Evolutionary conservation across 2,797 vertebrate species (phyloP).

Genomic region (Falco naumanni): DNA sequence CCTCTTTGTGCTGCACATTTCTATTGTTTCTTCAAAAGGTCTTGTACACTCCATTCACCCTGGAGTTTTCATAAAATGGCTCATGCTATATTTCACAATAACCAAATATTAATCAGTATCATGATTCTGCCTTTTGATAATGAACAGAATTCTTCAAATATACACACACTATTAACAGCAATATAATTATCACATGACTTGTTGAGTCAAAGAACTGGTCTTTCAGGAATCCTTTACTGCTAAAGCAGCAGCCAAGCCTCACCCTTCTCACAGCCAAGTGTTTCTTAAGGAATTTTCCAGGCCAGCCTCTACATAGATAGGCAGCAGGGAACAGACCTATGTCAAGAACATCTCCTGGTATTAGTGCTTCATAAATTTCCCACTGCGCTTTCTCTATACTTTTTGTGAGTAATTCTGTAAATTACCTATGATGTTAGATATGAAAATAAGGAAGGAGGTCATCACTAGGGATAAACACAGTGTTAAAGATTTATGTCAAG

Average conservation of each 20-base stretch:
- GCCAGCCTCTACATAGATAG: accelerated
- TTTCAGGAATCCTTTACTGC: constrained; percentile 42
- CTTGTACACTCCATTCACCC: background rate
- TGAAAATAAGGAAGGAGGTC: background rate
- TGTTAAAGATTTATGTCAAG: background rate
- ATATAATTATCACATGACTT: constrained; percentile 25
- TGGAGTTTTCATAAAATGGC: constrained; percentile 20
- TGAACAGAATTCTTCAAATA: constrained; percentile 22
- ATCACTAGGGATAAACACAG: background rate
- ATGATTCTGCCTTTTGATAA: constrained; percentile 26
- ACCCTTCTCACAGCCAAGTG: background rate
- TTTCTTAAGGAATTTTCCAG: background rate
- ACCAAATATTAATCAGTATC: constrained; percentile 3
- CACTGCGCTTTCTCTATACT: background rate
- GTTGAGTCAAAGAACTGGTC: constrained; percentile 56
- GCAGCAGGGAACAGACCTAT: background rate
- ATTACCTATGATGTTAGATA: background rate
- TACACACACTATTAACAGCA: background rate
- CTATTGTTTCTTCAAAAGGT: background rate
- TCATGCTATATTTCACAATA: constrained; percentile 19
- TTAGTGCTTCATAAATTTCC: background rate
- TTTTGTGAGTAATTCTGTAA: background rate
- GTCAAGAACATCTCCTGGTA: background rate
- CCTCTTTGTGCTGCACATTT: background rate
- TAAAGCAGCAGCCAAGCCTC: background rate